phyloP scores from a whole-genome alignment of 1,140 invertebrate species.

The Pogonomyrmex barbatus region DNA sequence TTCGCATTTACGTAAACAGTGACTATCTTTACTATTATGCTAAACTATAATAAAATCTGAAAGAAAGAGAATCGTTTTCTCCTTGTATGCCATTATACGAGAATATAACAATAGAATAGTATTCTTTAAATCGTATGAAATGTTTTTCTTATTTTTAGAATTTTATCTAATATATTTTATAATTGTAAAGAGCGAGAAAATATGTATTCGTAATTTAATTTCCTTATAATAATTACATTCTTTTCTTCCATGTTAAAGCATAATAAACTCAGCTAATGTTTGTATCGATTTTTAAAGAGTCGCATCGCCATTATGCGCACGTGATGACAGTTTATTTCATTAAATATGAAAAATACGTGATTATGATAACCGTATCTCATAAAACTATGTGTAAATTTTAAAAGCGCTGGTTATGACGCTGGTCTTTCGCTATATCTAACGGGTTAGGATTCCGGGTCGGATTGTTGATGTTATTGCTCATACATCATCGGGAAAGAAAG shows the following conservation, averaged over 20 bases:
- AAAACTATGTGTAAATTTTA: conserved; percentile 22
- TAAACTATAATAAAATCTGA: not conserved
- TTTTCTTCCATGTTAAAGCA: not conserved
- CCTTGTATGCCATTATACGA: not conserved
- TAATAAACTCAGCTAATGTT: not conserved
- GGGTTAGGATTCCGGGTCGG: conserved; percentile 2
- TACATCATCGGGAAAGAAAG: conserved; percentile 43
- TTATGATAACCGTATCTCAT: conserved; percentile 25
- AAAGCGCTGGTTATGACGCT: not conserved
- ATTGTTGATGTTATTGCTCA: conserved; percentile 33
- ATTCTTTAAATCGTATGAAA: not conserved
- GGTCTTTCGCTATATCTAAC: conserved; percentile 39
- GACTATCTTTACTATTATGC: conserved; percentile 30
- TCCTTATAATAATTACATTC: not conserved
- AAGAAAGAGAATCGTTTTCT: not conserved
- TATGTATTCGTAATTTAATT: not conserved
- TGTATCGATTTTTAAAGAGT: not conserved
- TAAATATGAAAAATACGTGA: conserved; percentile 35
- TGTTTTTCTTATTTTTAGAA: not conserved
- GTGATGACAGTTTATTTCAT: not conserved
- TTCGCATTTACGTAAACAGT: conserved; percentile 35
- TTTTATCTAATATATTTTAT: not conserved
- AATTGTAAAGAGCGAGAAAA: not conserved
- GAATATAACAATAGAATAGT: not conserved
- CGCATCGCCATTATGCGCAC: not conserved